Conservation (phyloP, 1,140 invertebrate genomes). For the Microplitis demolitor region DNA sequence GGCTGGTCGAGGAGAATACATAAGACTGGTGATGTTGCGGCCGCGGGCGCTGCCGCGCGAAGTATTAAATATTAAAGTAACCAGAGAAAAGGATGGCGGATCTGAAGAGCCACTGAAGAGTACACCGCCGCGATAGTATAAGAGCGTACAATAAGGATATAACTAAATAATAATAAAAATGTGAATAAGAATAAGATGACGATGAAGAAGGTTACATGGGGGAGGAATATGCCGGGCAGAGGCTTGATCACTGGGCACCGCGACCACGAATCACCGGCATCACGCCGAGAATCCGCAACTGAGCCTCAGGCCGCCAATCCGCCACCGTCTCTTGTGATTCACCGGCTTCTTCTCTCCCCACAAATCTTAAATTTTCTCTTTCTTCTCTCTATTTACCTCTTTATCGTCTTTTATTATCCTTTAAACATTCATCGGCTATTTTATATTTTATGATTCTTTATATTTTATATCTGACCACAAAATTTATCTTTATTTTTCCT, state of each 20-base stretch:
- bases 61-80: constrained; percentile 25
- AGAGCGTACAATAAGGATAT: neutral
- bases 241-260: constrained; percentile 59
- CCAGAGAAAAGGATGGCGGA: neutral
- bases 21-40: constrained; percentile 3
- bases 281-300: constrained; percentile 59
- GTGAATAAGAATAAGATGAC: neutral
- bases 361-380: constrained; percentile 12
- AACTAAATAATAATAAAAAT: neutral
- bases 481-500: too few relatives aligned
- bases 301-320: constrained; percentile 61
- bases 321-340: constrained; percentile 44
- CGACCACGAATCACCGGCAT: constrained; percentile 61
- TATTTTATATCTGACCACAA: too few relatives aligned
- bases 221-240: constrained; percentile 49
- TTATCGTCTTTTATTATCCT: constrained; percentile 26
- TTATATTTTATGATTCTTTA: constrained; percentile 37
- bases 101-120: neutral
- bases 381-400: constrained; percentile 31
- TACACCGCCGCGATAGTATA: neutral
- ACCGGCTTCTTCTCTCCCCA: constrained; percentile 23
- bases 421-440: constrained; percentile 41
- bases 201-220: constrained; percentile 34
- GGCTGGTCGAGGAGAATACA: neutral
- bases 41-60: constrained; percentile 31